phyloP scores from a whole-genome alignment of 92 coral and sea anemone genomes.

The Phenganax marumi region DNA sequence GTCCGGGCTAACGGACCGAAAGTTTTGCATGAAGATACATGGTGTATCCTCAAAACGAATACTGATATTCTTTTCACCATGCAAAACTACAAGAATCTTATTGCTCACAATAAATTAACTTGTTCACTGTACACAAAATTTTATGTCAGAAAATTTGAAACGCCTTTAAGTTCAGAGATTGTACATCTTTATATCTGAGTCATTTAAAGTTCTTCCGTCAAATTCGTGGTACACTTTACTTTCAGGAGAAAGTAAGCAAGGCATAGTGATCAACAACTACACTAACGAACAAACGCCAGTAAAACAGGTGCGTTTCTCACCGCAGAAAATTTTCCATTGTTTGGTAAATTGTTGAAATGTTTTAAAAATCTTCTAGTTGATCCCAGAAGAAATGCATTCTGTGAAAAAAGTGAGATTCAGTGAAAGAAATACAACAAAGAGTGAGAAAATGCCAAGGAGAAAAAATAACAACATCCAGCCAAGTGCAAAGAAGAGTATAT shows the following conservation, averaged over 20 bases:
- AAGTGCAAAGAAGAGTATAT: neutral
- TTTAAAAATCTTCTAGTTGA: neutral
- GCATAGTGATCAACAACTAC: neutral
- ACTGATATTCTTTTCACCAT: too few relatives aligned
- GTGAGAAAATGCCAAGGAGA: neutral
- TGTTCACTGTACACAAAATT: too few relatives aligned
- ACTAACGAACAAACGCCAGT: conserved; percentile 14
- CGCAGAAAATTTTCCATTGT: neutral
- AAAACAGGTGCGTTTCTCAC: conserved; percentile 17
- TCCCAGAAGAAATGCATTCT: neutral
- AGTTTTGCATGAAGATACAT: too few relatives aligned
- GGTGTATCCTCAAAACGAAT: too few relatives aligned
- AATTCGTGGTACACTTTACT: neutral
- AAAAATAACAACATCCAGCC: neutral
- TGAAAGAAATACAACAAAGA: neutral
- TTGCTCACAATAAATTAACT: too few relatives aligned
- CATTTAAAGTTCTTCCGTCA: too few relatives aligned
- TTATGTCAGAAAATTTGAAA: too few relatives aligned
- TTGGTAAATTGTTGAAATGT: neutral
- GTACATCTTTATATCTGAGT: too few relatives aligned
- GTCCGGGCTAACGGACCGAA: too few relatives aligned
- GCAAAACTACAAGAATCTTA: too few relatives aligned
- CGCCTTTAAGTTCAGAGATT: too few relatives aligned
- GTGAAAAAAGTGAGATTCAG: conserved; percentile 13
- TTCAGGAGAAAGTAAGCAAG: conserved; percentile 5